Evolutionary conservation across 2,113 vertebrate genomes (phyloP), one percentile per base, ranked within the genome.

Genomic region (Eublepharis macularius): DNA sequence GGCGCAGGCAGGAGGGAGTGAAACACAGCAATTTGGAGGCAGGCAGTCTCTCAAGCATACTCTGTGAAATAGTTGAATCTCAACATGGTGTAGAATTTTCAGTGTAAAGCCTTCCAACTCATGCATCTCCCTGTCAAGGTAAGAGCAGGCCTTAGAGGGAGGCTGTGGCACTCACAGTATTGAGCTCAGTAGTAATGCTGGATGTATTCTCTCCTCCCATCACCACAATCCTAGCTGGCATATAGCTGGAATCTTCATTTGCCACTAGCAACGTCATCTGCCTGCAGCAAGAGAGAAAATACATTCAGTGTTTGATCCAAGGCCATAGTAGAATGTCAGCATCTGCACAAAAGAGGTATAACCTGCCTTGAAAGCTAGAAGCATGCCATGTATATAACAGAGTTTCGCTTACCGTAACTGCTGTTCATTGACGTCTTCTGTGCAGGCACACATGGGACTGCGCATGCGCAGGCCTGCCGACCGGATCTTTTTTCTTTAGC

Each of bases 221-320:
- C 72, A 99, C 97, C 90, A 98, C 96, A 0, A 99, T 95, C 9
- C 98, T 96, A n/a, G 98, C 98, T 0, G 98, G 98, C 98, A 99
- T 99, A 90, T 99, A 99, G 95, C 98, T 99, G 0, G 98, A 99
- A 92, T 99, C 98, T 88, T 99, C 98, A 16, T 97, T 97, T 92
- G 98, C 97, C 91, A 99, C 98, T 87, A 97, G 92, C 91, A 99
- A 93, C 82, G 97, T 97, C 91, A 99, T 94, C 94, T 99, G 97
- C 95, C 98, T 99, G 92, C 41, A 86, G 16, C 24, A 80, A 34
- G 34, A 86, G n/a, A 47, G 34, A 57, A 26, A 57, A 39, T 43
- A 7, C 34, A 36, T 54, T 84, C 4, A 49, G 54, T 39, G 26
- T 80, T 8, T 21, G 26, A 63, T n/a, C 24, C 5, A 80, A 45